These are phyloP conservation scores for Astyanax mexicanus DNA, from an alignment of 2,797 vertebrate genomes.

Conservation along the genomic window DNA sequence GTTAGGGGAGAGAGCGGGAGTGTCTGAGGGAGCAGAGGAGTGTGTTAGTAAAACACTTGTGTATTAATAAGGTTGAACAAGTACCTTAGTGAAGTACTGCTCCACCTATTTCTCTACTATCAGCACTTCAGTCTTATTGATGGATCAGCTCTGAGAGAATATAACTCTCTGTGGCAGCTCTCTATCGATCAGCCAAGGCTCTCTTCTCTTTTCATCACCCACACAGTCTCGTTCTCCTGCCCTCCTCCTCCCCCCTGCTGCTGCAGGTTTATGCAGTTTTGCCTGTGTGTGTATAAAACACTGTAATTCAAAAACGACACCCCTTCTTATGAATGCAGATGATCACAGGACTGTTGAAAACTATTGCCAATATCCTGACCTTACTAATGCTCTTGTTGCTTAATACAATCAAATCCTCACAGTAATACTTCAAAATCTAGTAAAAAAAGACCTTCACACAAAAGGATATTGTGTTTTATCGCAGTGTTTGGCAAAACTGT, in stretches of 20 bases:
- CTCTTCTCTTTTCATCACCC: conserved; percentile 22
- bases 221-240: conserved; percentile 7
- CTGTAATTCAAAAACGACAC: too few species aligned
- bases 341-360: too few species aligned
- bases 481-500: too few species aligned
- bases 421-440: too few species aligned
- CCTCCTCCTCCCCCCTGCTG: conserved; percentile 12
- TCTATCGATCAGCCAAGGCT: conserved; percentile 47
- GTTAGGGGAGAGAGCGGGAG: background rate
- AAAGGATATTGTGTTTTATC: too few species aligned
- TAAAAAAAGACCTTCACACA: too few species aligned
- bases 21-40: background rate
- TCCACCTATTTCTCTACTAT: conserved; percentile 29
- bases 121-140: conserved; percentile 56
- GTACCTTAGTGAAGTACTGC: conserved; percentile 30
- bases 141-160: conserved; percentile 47
- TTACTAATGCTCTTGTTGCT: too few species aligned
- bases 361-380: too few species aligned
- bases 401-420: too few species aligned
- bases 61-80: conserved; percentile 51
- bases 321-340: too few species aligned
- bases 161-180: conserved; percentile 40
- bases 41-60: conserved; percentile 32
- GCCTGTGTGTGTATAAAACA: too few species aligned
- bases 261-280: conserved; percentile 36